Evolutionary conservation across 2,113 vertebrate species (phyloP), one percentile per base, ranked within the genome.

Genomic region (Cynoglossus semilaevis): DNA sequence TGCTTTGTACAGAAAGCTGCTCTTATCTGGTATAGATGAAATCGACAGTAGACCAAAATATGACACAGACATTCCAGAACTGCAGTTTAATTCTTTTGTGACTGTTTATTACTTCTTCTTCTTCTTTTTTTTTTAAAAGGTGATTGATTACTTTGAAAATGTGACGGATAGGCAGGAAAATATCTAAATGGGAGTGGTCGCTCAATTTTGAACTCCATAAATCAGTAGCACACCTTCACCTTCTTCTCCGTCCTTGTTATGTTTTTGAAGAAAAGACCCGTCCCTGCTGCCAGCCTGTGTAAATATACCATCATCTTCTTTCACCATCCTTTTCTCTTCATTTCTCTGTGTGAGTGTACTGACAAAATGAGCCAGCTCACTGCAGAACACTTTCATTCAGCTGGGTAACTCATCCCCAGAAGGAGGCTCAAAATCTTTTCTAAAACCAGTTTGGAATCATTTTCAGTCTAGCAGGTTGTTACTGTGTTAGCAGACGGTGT

Each of bases 91-190:
- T 76, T 43, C 22, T 63, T 37, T 41, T 41, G 0, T 0, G 8
- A 46, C 18, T 50, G 51, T 43, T 52, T 70, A 57, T 66, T 29
- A 15, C 15, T 49, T 29, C 22, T 29, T 6, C 22, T 29, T 29
- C 22, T 29, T 29, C 6, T 29, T 29, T 29, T 29, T 29, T 29
- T 10, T 56, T 63, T 42, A 10, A 5, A 0, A 34, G 62, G 18
- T 47, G 66, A 55, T 63, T 53, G 52, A 51, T 63, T 17, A 1
- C 58, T 57, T 59, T 51, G 7, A 56, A 37, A 59, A 19, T 18
- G 22, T 40, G 18, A 66, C 49, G 52, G 52, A 76, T 67, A 13
- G 45, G 57, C 61, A 29, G 35, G 36, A 56, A 43, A 17, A 12
- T 3, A 14, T 8, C 57, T 15, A 43, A 44, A 57, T 58, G 17